Evolutionary conservation across 2,888 invertebrate genomes (phyloP), one percentile per base, ranked within the genome.

Genomic region (Quadroppia sp.): DNA sequence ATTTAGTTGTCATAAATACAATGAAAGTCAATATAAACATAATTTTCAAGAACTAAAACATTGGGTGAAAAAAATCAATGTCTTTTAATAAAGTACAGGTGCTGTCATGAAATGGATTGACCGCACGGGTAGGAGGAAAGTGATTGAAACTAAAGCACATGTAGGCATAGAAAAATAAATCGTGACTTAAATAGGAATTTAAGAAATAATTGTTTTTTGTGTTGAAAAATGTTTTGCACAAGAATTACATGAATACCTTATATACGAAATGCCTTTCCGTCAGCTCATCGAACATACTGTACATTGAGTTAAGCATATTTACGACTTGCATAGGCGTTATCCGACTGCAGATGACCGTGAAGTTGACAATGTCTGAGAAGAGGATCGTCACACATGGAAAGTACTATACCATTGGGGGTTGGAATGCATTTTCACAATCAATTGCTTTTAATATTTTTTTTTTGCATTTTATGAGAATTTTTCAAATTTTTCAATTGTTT

Each of bases 241-340:
- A 45, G 15, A 9, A n/a, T 20, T 2, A 71, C 2, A 28, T 17
- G 25, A 61, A 40, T 76, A 96, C 97, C 88, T 98, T 98, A 81
- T 96, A 97, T 6, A 97, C 95, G 61, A 89, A 87, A 83, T 97
- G 95, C 78, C 90, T 86, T 82, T 96, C 96, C 0, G 96, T 95
- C 3, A 97, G 86, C 0, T 89, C 90, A 81, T 98, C 98, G 81
- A 98, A 98, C 79, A 94, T 89, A n/a, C 94, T 95, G 83, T 94
- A 94, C 94, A 97, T 96, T 32, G 90, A 40, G 82, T 98, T 98
- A 61, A 98, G 86, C 91, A 98, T 94, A 32, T 93, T 93, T 0
- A 98, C 97, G 6, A 98, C 97, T 82, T 96, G 92, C 93, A 98
- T 94, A 0, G 97, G 96, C 0, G 92, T 90, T 80, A 98, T 93